Evolutionary conservation across 1,140 invertebrate species (phyloP), one percentile per base, ranked within the genome.

Genomic region (Zaprionus kolodkinae): DNA sequence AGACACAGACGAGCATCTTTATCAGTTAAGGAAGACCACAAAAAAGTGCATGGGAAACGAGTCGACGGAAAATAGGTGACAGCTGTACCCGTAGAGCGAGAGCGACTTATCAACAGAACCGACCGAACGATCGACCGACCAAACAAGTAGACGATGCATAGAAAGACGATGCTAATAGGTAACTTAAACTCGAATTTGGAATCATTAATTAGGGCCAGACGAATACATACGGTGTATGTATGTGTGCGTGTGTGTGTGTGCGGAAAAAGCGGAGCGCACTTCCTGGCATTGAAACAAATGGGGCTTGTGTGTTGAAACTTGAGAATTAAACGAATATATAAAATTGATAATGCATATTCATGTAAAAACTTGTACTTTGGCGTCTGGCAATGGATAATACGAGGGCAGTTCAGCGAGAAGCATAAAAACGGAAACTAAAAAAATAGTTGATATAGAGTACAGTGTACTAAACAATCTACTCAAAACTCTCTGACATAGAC

Each of bases 211-310:
- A 77, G 65, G 57, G 62, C 11, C 67, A 60, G 21, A 63, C 40
- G 25, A 15, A 33, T 21, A 35, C 3, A 54, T 6, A 60, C 2
- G 21, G 21, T 21, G 2, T 21, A 21, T 21, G 21, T 21, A 21
- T 21, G 21, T 21, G 21, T 21, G 2, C 2, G 21, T 21, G 38
- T 40, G 38, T 67, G 61, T 65, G 38, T 40, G 38, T 67, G 61
- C 68, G 74, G 50, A 77, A 78, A 76, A 88, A 87, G 77, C 84
- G 80, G 84, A 87, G 84, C 84, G 57, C 77, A 88, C 84, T 88
- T 88, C 85, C 84, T 88, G 84, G 84, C 84, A 89, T 84, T 88
- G 84, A 88, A 76, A 80, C 54, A 72, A 82, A 87, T 80, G 77
- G 62, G 73, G 72, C 83, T 82, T 82, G n/a, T n/a, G n/a, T 45